Conservation (phyloP, 1,140 invertebrate genomes). For the Drosophila lacertosa region DNA sequence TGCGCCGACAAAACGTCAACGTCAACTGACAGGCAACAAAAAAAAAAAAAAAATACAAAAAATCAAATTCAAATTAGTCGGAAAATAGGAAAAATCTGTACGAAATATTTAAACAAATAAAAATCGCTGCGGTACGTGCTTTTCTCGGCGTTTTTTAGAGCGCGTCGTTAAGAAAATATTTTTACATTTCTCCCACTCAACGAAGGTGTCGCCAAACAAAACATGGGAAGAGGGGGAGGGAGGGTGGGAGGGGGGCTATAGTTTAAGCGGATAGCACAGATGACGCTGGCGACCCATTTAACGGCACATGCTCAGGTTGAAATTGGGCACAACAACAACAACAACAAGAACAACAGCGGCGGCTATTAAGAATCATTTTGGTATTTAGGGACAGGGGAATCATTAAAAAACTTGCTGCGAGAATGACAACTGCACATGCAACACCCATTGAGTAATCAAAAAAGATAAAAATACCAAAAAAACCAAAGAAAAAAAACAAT, state of each 20-base stretch:
- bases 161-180: constrained; percentile 78
- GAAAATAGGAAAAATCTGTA: constrained; percentile 53
- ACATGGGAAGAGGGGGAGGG: neutral
- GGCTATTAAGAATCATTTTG: constrained; percentile 54
- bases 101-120: constrained; percentile 80
- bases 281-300: constrained; percentile 65
- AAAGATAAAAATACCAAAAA: constrained; percentile 2
- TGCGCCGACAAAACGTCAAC: constrained; percentile 68
- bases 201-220: no score
- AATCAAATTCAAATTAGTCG: constrained; percentile 65
- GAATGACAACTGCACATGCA: constrained; percentile 11
- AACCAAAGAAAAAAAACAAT: neutral
- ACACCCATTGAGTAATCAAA: constrained; percentile 11
- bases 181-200: constrained; percentile 49
- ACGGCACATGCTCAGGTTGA: constrained; percentile 63
- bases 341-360: neutral
- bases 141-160: constrained; percentile 77
- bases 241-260: neutral
- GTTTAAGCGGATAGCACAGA: constrained; percentile 20
- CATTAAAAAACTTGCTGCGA: constrained; percentile 54
- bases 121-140: constrained; percentile 76
- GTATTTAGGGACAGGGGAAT: constrained; percentile 36
- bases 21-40: constrained; percentile 67
- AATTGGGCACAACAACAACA: constrained; percentile 43
- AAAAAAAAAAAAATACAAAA: constrained; percentile 20